Percentiles rank a stretch among this genome's conserved stretches.
Conservation (phyloP, 1,140 invertebrate genomes). For the Diuraphis noxia region DNA sequence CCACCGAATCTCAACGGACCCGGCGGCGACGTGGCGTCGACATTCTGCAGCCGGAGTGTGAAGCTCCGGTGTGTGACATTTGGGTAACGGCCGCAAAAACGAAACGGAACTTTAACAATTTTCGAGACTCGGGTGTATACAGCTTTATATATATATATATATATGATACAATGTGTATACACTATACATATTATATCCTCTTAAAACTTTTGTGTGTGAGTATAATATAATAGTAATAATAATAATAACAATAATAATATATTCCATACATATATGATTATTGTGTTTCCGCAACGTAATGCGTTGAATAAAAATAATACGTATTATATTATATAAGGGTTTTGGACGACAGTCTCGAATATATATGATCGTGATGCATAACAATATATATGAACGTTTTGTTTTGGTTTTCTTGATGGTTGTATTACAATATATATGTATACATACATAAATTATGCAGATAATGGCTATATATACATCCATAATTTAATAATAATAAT, state of each 20-base stretch:
- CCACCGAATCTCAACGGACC: neutral
- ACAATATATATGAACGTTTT: neutral
- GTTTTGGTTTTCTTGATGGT: neutral
- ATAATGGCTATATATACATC: no score
- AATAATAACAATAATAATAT: no score
- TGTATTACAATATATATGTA: neutral
- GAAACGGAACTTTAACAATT: constrained; percentile 10
- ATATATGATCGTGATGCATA: neutral
- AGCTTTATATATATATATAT: neutral
- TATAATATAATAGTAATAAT: neutral
- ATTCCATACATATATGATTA: neutral
- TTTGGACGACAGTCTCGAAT: neutral
- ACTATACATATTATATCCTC: neutral
- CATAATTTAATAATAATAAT: no score
- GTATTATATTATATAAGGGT: neutral
- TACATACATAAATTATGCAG: no score
- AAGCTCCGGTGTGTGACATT: neutral
- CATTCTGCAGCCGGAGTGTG: neutral
- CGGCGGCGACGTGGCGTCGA: neutral
- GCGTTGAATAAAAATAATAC: neutral
- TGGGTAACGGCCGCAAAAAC: neutral
- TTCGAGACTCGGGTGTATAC: neutral
- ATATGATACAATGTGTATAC: no score
- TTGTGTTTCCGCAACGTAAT: neutral
- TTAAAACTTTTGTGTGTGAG: constrained; percentile 9